A percentile compares a stretch with the other conserved stretches of the same genome.
These are phyloP conservation scores for Serranochromis macrocephalus DNA, from an alignment of 2,113 vertebrate species.

Conservation along the genomic window DNA sequence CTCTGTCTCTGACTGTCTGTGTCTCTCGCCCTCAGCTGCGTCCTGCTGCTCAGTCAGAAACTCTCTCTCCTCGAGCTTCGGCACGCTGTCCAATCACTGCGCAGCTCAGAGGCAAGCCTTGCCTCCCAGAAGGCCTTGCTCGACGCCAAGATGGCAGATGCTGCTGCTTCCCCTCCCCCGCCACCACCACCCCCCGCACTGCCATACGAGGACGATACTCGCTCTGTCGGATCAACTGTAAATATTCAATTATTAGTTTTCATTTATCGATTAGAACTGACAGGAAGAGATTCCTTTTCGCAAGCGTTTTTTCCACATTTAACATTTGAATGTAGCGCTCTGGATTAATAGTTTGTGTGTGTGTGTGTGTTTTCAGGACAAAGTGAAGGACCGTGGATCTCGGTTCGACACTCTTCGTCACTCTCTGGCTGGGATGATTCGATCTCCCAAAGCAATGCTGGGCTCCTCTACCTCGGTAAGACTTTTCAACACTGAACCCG, in stretches of 20 bases:
- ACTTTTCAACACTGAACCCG: not conserved
- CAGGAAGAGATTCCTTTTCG: not conserved
- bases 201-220: slow-evolving; percentile 92
- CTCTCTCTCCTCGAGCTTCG: slow-evolving; percentile 87
- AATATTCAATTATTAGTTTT: not conserved
- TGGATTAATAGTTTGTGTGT: not conserved
- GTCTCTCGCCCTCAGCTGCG: slow-evolving; percentile 24
- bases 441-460: slow-evolving; percentile 84
- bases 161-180: slow-evolving; percentile 78
- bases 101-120: slow-evolving; percentile 83
- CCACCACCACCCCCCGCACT: slow-evolving; percentile 84
- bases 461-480: slow-evolving; percentile 85
- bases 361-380: slow-evolving; percentile 72
- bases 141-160: slow-evolving; percentile 77
- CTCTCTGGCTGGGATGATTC: slow-evolving; percentile 93
- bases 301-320: not conserved
- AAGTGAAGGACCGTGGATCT: slow-evolving; percentile 84
- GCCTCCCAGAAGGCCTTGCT: slow-evolving; percentile 86
- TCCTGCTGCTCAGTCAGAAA: slow-evolving; percentile 83
- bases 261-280: not conserved
- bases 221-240: slow-evolving; percentile 91
- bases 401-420: slow-evolving; percentile 92
- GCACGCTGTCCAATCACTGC: slow-evolving; percentile 87
- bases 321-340: not conserved
- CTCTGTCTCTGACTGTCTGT: not conserved